phyloP scores from a whole-genome alignment of 2,797 vertebrate species.

The Oceanodroma leucorhoa region DNA sequence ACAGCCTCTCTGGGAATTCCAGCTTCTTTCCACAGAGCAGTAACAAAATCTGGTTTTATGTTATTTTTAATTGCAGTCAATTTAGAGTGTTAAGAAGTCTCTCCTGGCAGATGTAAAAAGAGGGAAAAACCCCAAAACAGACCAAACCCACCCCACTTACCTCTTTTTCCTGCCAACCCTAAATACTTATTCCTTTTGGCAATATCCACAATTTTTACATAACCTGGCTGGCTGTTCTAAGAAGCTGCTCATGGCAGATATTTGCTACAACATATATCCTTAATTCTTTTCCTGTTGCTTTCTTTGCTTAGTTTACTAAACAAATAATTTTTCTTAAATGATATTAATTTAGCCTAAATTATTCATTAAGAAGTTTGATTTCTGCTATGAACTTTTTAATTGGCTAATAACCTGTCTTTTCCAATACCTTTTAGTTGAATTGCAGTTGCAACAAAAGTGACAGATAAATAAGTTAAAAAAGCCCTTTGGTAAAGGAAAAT shows the following conservation, averaged over 20 bases:
- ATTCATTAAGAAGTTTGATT: not conserved
- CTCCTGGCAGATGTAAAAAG: not conserved
- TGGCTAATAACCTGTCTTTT: not conserved
- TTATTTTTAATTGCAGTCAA: constrained; percentile 66
- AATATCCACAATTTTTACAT: not conserved
- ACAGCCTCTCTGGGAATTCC: constrained; percentile 77
- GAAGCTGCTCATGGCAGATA: not conserved
- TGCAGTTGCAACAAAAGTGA: not conserved
- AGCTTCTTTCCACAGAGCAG: constrained; percentile 55
- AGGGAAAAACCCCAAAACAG: not conserved
- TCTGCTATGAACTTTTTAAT: not conserved
- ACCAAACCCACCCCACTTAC: not conserved
- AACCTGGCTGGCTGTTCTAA: not conserved
- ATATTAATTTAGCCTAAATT: not conserved
- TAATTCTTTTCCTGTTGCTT: not conserved
- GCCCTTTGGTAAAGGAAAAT: not conserved
- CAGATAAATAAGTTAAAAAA: not conserved
- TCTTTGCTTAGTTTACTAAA: not conserved
- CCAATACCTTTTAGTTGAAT: not conserved
- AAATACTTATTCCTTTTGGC: not conserved
- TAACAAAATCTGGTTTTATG: constrained; percentile 67
- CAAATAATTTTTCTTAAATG: not conserved
- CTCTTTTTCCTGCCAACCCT: not conserved
- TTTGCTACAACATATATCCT: not conserved
- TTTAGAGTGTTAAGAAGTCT: constrained; percentile 45